phyloP scores from a whole-genome alignment of 1,140 invertebrate genomes.

The Leucophenga varia region DNA sequence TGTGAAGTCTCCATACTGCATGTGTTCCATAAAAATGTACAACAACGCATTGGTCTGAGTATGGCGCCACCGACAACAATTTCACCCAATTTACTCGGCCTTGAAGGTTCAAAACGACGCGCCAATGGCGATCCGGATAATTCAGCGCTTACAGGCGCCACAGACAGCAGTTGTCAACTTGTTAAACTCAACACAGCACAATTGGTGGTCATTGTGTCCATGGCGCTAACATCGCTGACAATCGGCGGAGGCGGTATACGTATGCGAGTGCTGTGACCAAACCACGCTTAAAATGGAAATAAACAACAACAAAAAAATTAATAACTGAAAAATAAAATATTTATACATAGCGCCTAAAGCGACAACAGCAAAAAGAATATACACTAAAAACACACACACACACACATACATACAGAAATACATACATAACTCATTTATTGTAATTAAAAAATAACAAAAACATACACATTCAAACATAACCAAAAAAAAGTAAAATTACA shows the following conservation, averaged over 20 bases:
- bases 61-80: constrained; percentile 45
- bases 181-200: no score
- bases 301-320: no score
- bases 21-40: constrained; percentile 52
- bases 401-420: no score
- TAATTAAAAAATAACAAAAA: constrained; percentile 47
- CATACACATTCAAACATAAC: constrained; percentile 9
- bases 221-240: constrained; percentile 31
- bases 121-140: constrained; percentile 55
- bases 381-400: no score
- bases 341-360: no score
- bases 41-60: constrained; percentile 40
- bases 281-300: constrained; percentile 11
- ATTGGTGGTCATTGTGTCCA: constrained; percentile 13
- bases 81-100: constrained; percentile 51
- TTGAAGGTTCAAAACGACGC: constrained; percentile 50
- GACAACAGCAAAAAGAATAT: no score
- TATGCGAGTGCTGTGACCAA: constrained; percentile 44
- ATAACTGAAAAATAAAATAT: no score
- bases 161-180: constrained; percentile 28
- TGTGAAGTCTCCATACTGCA: constrained; percentile 53
- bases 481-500: constrained; percentile 15
- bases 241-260: no score
- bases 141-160: constrained; percentile 48
- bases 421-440: constrained; percentile 19